Percentiles rank a stretch among this genome's conserved stretches.
phyloP scores from a whole-genome alignment of 1,140 invertebrate genomes.

The Nasonia giraulti region DNA sequence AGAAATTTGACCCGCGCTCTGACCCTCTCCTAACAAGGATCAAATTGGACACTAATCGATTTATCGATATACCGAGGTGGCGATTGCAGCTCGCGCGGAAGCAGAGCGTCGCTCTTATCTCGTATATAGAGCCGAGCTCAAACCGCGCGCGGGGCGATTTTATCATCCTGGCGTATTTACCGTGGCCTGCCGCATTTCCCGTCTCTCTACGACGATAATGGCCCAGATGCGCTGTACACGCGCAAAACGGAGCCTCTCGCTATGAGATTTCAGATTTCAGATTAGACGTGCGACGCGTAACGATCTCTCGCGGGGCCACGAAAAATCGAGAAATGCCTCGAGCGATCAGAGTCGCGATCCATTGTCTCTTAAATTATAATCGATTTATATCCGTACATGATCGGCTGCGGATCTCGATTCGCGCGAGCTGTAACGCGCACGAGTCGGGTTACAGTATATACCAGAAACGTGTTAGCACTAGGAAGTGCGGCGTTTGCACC shows the following conservation, averaged over 20 bases:
- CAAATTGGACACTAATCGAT: slow-evolving; percentile 49
- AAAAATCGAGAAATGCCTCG: slow-evolving; percentile 22
- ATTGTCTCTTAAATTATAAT: slow-evolving; percentile 52
- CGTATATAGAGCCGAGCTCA: not conserved
- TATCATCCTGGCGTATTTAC: slow-evolving; percentile 51
- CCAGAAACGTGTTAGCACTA: not conserved
- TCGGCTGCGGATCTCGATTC: slow-evolving; percentile 34
- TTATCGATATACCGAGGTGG: slow-evolving; percentile 47
- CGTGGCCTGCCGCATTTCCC: slow-evolving; percentile 43
- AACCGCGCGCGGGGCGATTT: slow-evolving; percentile 52
- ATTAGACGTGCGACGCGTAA: slow-evolving; percentile 44
- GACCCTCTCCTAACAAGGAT: not conserved
- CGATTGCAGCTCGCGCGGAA: not conserved
- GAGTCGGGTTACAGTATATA: slow-evolving; percentile 9
- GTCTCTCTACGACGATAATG: slow-evolving; percentile 46
- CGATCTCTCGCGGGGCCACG: slow-evolving; percentile 4
- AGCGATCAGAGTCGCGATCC: slow-evolving; percentile 47
- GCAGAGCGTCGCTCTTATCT: not conserved
- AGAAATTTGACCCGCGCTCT: slow-evolving; percentile 16
- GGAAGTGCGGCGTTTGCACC: slow-evolving; percentile 1
- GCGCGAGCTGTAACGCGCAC: not conserved
- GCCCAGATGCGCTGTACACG: slow-evolving; percentile 17
- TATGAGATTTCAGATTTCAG: slow-evolving; percentile 44
- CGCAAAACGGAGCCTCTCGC: not conserved
- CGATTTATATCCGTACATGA: slow-evolving; percentile 38